A percentile compares a stretch with the other conserved stretches of the same genome.
phyloP scores from a whole-genome alignment of 2,797 vertebrate species.

The Cichlasoma orientale region DNA sequence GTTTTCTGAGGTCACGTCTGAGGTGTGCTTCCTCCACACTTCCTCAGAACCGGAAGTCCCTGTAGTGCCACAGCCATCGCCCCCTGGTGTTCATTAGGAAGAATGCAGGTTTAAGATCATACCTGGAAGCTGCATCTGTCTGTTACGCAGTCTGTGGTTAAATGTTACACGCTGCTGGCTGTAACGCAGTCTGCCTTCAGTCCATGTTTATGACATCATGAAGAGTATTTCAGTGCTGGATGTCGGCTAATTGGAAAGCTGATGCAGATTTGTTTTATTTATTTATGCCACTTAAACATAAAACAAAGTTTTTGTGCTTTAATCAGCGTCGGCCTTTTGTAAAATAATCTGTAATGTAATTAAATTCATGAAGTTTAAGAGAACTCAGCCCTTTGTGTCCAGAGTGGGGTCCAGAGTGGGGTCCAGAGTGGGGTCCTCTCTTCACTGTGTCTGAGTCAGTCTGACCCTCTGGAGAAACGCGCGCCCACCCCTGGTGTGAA shows the following conservation, averaged over 20 bases:
- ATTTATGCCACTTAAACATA: too few relatives aligned
- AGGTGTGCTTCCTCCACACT: background rate
- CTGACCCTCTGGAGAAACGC: too few relatives aligned
- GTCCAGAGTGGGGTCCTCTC: background rate
- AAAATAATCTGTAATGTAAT: background rate
- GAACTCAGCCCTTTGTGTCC: background rate
- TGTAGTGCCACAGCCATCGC: background rate
- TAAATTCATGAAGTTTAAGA: background rate
- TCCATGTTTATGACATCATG: background rate
- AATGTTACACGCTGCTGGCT: too few relatives aligned
- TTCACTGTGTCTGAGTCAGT: background rate
- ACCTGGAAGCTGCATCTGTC: too few relatives aligned
- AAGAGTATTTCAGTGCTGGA: background rate
- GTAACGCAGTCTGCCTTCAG: background rate
- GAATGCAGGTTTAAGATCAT: background rate
- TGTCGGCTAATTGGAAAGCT: background rate
- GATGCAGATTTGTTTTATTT: background rate
- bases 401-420: too few relatives aligned
- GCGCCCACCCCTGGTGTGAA: background rate
- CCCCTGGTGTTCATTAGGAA: background rate
- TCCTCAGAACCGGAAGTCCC: background rate
- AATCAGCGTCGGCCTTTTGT: background rate
- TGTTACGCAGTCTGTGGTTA: too few relatives aligned
- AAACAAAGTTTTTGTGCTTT: background rate
- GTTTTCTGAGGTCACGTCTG: too few relatives aligned